These are phyloP conservation scores for human DNA, from an alignment of 2,113 vertebrate species.

Conservation along the genomic window GRCh38 chr4:74279501-74280000, in stretches of 20 bases:
- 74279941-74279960: not conserved
- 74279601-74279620: not conserved
- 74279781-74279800: not conserved
- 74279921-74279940: not conserved
- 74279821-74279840: not conserved
- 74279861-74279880: not conserved
- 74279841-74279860: not conserved
- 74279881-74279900: not conserved
- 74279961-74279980: not conserved
- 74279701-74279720: not conserved
- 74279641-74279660: not conserved
- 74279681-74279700: not conserved
- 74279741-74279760: not conserved
- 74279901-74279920: not conserved
- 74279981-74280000: not conserved
- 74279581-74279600: not conserved
- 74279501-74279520: constrained; percentile 23
- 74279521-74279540: not conserved
- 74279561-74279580: not conserved
- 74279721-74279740: not conserved
- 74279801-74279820: not conserved
- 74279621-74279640: not conserved
- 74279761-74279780: not conserved
- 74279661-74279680: not conserved
- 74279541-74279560: not conserved